Base-by-base conservation (phyloP, 2,888 invertebrate genomes). In the Eurytoma adleriae region DNA sequence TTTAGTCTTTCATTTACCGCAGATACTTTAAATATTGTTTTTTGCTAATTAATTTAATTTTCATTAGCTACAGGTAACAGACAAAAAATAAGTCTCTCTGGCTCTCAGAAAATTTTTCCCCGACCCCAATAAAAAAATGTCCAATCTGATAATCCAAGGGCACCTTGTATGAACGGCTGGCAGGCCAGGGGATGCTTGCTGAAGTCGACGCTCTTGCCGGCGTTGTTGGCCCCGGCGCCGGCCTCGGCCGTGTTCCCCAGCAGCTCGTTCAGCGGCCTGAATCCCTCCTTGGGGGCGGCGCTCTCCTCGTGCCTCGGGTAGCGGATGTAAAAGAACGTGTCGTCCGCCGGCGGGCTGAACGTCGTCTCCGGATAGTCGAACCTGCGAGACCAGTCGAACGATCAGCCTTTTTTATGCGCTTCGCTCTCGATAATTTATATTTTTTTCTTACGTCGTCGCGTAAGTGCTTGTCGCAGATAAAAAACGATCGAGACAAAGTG, bases 341-440 rank as follows among this genome's bases (percentile, higher is more conserved):
- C 95, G 61, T 94, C 93, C 40, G 94, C 93, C 2, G 96, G 95
- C 24, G 96, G 96, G 20, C 96, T 95, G 84, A 93, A 93, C 14
- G 93, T 90, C 73, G 89, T 91, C 78, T 93, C 92, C 82, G 93
- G 93, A 83, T 93, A 91, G 86, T 94, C 93, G 85, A 92, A 93
- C 87, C 94, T 93, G 88, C 2, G 89, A 50, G 62, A 14, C 10
- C 70, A 72, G 7, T n/a, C 24, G 4, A 75, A 48, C 0, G 2
- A n/a, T 57, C 30, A 10, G 4, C 7, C 7, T 64, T 24, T 64
- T 64, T 64, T 30, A n/a, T 27, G 40, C 18, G 40, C 24, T 24
- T 30, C 16, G 7, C 3, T 40, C 40, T 27, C 7, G 30, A 62
- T n/a, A 30, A 7, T 16, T 27, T 62, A 1, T 24, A 30, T 62